phyloP scores from a whole-genome alignment of 2,113 vertebrate genomes.

The Varanus salvator region DNA sequence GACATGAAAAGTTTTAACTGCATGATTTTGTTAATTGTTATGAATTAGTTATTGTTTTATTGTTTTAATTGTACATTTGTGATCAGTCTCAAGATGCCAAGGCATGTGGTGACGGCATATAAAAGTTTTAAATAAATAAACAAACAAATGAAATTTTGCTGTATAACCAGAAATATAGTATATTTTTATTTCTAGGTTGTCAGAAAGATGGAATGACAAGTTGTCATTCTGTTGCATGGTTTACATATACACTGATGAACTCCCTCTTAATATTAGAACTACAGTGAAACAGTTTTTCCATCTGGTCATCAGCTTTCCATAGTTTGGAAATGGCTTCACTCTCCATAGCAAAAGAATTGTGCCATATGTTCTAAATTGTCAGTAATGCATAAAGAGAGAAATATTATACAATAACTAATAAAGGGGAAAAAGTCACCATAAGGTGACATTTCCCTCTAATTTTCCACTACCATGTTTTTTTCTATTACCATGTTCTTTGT shows the following conservation, averaged over 20 bases:
- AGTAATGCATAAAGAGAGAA: background rate
- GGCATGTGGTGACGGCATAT: too few species aligned
- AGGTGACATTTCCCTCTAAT: background rate
- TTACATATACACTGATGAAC: background rate
- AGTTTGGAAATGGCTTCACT: background rate
- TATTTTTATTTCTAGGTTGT: background rate
- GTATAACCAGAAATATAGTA: background rate
- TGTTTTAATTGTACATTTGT: too few species aligned
- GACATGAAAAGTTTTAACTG: too few species aligned
- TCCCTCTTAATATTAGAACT: background rate
- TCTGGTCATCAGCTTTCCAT: background rate
- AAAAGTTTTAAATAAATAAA: too few species aligned
- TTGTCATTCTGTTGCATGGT: background rate
- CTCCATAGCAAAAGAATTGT: background rate
- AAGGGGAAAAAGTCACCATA: background rate
- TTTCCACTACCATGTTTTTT: background rate
- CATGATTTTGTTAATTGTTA: too few species aligned
- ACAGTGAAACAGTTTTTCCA: background rate
- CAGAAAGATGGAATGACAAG: background rate
- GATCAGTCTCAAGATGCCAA: too few species aligned
- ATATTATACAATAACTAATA: background rate
- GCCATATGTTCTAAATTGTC: background rate
- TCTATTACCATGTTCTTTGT: background rate
- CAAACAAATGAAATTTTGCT: background rate
- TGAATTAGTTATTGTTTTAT: too few species aligned